Evolutionary conservation across 2,888 invertebrate species (phyloP).

Genomic region (Linhomoeus sp.): DNA sequence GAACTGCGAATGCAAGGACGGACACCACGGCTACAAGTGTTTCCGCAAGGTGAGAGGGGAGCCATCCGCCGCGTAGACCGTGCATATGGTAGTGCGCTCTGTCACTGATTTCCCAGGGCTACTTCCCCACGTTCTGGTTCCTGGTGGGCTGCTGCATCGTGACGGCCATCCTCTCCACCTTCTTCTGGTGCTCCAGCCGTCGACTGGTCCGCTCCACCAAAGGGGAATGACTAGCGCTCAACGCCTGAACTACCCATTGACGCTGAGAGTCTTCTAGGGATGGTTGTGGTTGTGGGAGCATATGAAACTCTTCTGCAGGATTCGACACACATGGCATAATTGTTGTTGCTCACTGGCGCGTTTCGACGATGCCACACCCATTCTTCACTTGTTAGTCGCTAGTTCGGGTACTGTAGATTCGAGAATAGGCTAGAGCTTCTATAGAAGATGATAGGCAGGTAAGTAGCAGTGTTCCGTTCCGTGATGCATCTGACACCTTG

Average conservation of each 20-base stretch:
- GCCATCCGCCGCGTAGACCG: background rate
- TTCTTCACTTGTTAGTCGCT: too few relatives aligned
- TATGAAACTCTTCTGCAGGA: too few relatives aligned
- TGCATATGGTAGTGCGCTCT: background rate
- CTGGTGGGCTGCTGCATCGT: background rate
- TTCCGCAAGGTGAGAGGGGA: background rate
- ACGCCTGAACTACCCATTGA: background rate
- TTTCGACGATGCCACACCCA: too few relatives aligned
- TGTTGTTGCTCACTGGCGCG: too few relatives aligned
- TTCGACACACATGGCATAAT: too few relatives aligned
- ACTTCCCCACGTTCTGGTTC: background rate
- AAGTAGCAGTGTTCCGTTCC: too few relatives aligned
- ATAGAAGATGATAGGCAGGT: too few relatives aligned
- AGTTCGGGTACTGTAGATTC: too few relatives aligned
- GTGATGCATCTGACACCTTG: too few relatives aligned
- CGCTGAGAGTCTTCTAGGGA: too few relatives aligned
- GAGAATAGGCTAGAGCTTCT: too few relatives aligned
- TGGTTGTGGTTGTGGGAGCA: too few relatives aligned
- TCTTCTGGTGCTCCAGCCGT: background rate
- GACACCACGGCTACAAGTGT: background rate
- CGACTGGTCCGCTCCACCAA: background rate
- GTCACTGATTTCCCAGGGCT: background rate
- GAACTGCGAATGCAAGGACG: background rate
- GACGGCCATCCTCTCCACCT: background rate
- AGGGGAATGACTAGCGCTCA: background rate